phyloP scores from a whole-genome alignment of 2,888 invertebrate genomes.

The Cephalotes varians region DNA sequence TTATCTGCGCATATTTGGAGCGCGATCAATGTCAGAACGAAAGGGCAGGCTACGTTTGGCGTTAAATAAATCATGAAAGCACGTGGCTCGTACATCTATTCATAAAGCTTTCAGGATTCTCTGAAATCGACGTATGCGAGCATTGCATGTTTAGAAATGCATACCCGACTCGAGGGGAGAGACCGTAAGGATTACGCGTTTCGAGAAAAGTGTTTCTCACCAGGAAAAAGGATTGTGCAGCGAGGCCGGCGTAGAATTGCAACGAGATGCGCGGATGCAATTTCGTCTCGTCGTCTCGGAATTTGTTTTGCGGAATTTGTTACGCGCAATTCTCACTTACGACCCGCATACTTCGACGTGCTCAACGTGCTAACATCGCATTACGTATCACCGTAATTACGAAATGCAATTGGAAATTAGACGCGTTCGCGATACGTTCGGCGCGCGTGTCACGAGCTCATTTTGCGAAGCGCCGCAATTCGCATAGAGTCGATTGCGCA shows the following conservation, averaged over 20 bases:
- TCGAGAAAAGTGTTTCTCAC: neutral
- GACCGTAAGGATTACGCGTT: neutral
- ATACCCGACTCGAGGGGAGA: neutral
- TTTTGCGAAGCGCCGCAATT: neutral
- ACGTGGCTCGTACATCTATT: neutral
- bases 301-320: neutral
- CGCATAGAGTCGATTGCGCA: neutral
- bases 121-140: neutral
- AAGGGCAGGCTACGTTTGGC: neutral
- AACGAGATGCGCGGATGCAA: neutral
- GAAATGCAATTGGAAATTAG: slow-evolving; percentile 1
- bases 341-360: neutral
- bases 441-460: neutral
- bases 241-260: neutral
- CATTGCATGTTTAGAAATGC: neutral
- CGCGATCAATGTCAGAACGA: slow-evolving; percentile 15
- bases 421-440: neutral
- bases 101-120: slow-evolving; percentile 14
- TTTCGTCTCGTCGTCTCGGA: neutral
- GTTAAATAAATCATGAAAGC: neutral
- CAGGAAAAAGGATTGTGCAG: neutral
- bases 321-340: neutral
- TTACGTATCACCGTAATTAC: neutral
- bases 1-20: neutral
- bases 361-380: neutral